A percentile compares a stretch with the other conserved stretches of the same genome.
phyloP scores from a whole-genome alignment of 2,113 vertebrate genomes.

The Esox niger region DNA sequence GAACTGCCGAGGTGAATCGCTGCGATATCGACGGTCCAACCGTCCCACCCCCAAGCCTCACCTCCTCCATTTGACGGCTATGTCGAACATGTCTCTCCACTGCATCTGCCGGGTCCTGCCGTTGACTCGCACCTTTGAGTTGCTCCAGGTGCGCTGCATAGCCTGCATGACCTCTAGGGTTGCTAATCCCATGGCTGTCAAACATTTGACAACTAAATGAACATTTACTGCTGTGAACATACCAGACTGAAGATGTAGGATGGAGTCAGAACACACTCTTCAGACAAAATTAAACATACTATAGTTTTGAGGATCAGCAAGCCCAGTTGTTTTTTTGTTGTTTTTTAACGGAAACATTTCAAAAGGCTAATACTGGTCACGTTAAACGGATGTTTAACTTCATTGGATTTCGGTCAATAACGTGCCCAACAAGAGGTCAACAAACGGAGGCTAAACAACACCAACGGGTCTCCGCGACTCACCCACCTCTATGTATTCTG shows the following conservation, averaged over 20 bases:
- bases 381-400: too few relatives aligned
- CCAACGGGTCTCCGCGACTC: too few relatives aligned
- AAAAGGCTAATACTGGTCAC: too few relatives aligned
- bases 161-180: constrained; percentile 97
- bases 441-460: too few relatives aligned
- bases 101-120: constrained; percentile 95
- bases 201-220: neutral
- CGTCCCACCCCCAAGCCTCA: constrained; percentile 50
- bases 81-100: constrained; percentile 99
- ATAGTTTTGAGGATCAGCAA: too few relatives aligned
- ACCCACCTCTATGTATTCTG: constrained; percentile 91
- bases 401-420: too few relatives aligned
- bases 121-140: constrained; percentile 93
- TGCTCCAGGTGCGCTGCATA: constrained; percentile 92
- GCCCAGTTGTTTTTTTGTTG: too few relatives aligned
- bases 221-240: neutral
- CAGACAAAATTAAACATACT: too few relatives aligned
- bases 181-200: constrained; percentile 91
- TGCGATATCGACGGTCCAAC: too few relatives aligned
- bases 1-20: constrained; percentile 3
- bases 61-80: constrained; percentile 97
- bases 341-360: too few relatives aligned
- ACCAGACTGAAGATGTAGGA: neutral
- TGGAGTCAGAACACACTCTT: too few relatives aligned
- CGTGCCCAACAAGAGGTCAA: too few relatives aligned